Evolutionary conservation across 2,113 vertebrate genomes (phyloP).

Genomic region (Gasterosteus nipponicus): DNA sequence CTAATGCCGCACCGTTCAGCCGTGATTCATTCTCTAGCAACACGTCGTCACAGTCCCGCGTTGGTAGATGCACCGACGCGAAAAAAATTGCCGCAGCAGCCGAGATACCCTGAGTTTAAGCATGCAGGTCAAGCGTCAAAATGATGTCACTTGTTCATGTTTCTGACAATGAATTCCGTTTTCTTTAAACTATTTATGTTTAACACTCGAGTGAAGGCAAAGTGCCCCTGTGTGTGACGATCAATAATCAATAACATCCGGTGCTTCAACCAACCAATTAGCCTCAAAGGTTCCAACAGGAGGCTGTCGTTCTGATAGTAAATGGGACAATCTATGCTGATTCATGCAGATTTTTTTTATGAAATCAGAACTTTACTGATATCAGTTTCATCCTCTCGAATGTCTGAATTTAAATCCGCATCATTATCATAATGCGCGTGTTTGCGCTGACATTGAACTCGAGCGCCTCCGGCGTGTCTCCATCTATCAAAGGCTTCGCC

Average conservation of each 20-base stretch:
- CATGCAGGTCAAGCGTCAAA: not conserved
- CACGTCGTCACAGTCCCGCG: not conserved
- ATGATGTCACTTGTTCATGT: not conserved
- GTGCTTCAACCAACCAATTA: not conserved
- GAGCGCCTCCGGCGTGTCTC: conserved; percentile 7
- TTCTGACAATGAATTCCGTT: not conserved
- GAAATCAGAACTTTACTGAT: conserved; percentile 1
- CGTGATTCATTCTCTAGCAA: not conserved
- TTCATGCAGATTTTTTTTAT: not conserved
- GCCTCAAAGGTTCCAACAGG: not conserved
- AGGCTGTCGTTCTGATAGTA: not conserved
- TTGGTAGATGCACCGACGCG: no score
- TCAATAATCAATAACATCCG: not conserved
- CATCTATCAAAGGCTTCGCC: conserved; percentile 31
- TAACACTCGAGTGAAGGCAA: not conserved
- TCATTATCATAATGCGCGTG: conserved; percentile 24
- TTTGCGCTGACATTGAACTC: conserved; percentile 19
- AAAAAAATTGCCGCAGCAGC: not conserved
- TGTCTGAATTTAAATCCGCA: conserved; percentile 12
- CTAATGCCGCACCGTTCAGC: not conserved
- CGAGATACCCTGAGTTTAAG: not conserved
- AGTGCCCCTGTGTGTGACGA: not conserved
- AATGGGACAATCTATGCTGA: not conserved
- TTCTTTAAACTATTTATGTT: not conserved
- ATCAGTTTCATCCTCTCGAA: not conserved